Percentiles rank a stretch among this genome's conserved stretches.
Evolutionary conservation across 2,888 invertebrate genomes (phyloP).

Genomic region (Automeris io): DNA sequence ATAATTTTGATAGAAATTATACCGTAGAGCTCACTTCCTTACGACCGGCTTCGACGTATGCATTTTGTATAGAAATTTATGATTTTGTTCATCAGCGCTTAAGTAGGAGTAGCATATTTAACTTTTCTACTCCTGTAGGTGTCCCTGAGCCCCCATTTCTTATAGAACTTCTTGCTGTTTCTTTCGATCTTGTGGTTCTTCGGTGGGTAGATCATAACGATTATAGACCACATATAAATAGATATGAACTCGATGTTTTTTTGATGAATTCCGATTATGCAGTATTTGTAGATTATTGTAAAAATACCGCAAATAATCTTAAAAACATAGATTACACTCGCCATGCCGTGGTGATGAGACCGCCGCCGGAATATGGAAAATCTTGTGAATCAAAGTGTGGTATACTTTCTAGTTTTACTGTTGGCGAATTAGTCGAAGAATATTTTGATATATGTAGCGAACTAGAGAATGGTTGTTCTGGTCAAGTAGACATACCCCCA

Average conservation of each 20-base stretch:
- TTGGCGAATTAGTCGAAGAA: slow-evolving; percentile 48
- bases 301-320: slow-evolving; percentile 23
- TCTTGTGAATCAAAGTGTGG: slow-evolving; percentile 60
- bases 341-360: slow-evolving; percentile 51
- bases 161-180: slow-evolving; percentile 45
- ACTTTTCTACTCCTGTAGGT: slow-evolving; percentile 52
- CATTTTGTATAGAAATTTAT: slow-evolving; percentile 55
- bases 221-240: slow-evolving; percentile 41
- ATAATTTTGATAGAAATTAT: slow-evolving; percentile 23
- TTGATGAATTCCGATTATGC: slow-evolving; percentile 41
- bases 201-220: slow-evolving; percentile 60
- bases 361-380: slow-evolving; percentile 48
- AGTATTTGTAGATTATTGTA: slow-evolving; percentile 48
- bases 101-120: slow-evolving; percentile 45
- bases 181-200: slow-evolving; percentile 38
- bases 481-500: slow-evolving; percentile 28
- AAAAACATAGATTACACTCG: slow-evolving; percentile 39
- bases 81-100: slow-evolving; percentile 33
- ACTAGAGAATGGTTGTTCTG: slow-evolving; percentile 33
- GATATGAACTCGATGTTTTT: slow-evolving; percentile 52
- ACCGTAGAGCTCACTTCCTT: slow-evolving; percentile 34
- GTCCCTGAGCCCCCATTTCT: slow-evolving; percentile 63
- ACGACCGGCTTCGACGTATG: slow-evolving; percentile 56
- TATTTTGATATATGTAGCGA: slow-evolving; percentile 51
- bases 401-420: slow-evolving; percentile 39